Percentiles rank a stretch among this genome's conserved stretches.
These are phyloP conservation scores for Spinus pinus DNA, from an alignment of 2,797 vertebrate species.

Conservation along the genomic window DNA sequence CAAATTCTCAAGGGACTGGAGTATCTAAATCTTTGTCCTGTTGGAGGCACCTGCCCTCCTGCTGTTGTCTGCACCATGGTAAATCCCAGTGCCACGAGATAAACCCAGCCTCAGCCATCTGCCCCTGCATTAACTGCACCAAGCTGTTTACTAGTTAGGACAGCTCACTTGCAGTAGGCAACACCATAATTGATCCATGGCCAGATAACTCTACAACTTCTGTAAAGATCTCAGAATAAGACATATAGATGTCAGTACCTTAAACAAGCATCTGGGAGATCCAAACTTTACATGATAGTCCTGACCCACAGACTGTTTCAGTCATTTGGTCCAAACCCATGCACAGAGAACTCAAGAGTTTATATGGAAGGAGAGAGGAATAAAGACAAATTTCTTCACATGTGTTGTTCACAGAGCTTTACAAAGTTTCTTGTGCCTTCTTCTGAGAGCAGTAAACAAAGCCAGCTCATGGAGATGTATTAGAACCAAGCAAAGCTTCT, in stretches of 20 bases:
- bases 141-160: not conserved
- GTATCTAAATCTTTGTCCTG: not conserved
- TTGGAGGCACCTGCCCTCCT: not conserved
- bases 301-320: not conserved
- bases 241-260: not conserved
- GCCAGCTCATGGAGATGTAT: not conserved
- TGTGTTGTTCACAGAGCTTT: not conserved
- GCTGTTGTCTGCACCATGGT: not conserved
- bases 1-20: not conserved
- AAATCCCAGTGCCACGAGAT: not conserved
- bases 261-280: not conserved
- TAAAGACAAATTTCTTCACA: not conserved
- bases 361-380: not conserved
- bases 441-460: not conserved
- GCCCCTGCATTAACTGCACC: not conserved
- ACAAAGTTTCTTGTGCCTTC: not conserved
- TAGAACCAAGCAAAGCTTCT: not conserved
- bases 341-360: rapidly evolving
- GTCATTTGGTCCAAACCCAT: not conserved
- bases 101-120: not conserved
- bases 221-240: not conserved
- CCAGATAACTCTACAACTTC: not conserved
- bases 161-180: not conserved
- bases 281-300: not conserved
- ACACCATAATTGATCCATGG: not conserved